Percentiles rank a stretch among this genome's conserved stretches.
Evolutionary conservation across 2,888 invertebrate genomes (phyloP).

Genomic region (Parnassius mnemosyne): DNA sequence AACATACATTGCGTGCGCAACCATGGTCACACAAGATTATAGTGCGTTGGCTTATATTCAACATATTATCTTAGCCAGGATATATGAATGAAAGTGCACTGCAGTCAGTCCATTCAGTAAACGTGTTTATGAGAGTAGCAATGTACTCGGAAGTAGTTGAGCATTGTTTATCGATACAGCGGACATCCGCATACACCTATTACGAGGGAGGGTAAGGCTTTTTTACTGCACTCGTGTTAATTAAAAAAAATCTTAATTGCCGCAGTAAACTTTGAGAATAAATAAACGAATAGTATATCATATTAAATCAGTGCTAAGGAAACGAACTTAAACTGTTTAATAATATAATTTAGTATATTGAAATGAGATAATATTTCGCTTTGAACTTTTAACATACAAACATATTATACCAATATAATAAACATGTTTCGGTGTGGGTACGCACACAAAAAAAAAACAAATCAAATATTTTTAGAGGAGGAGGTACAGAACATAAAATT

Average conservation of each 20-base stretch:
- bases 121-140: slow-evolving; percentile 35
- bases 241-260: not conserved
- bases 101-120: slow-evolving; percentile 38
- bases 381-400: no score
- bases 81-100: slow-evolving; percentile 62
- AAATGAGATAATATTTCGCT: no score
- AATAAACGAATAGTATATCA: no score
- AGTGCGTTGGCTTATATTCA: slow-evolving; percentile 67
- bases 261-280: slow-evolving; percentile 7
- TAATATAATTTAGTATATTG: no score
- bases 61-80: slow-evolving; percentile 38
- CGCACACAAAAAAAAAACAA: no score
- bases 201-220: slow-evolving; percentile 3
- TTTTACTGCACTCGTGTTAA: slow-evolving; percentile 1
- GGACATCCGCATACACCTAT: slow-evolving; percentile 27
- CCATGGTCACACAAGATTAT: slow-evolving; percentile 61
- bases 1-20: slow-evolving; percentile 50
- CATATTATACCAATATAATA: no score
- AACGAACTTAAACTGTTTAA: no score
- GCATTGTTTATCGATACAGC: slow-evolving; percentile 28
- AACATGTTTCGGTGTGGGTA: no score
- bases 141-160: slow-evolving; percentile 34
- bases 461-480: no score
- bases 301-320: no score
- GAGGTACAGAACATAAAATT: no score